A percentile compares a stretch with the other conserved stretches of the same genome.
phyloP scores from a whole-genome alignment of 2,888 invertebrate genomes.

The Lithophane socia region DNA sequence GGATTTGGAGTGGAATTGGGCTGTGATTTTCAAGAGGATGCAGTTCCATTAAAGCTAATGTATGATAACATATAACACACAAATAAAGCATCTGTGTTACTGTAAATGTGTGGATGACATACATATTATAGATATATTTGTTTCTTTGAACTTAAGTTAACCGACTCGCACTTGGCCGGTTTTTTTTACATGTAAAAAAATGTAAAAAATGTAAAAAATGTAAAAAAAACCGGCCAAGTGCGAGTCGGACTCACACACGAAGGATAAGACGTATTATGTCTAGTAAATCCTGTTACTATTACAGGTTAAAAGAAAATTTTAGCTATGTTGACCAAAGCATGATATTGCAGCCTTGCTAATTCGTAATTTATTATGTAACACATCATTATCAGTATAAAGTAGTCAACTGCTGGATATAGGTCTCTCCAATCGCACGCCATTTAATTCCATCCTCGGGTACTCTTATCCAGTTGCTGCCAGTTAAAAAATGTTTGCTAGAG shows the following conservation, averaged over 20 bases:
- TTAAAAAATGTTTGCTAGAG: not conserved
- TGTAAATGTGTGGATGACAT: not conserved
- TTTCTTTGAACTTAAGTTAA: not conserved
- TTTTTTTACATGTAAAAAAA: too few species aligned
- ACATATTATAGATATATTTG: too few species aligned
- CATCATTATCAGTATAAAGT: not conserved
- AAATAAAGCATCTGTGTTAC: not conserved
- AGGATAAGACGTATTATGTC: slow-evolving; percentile 53
- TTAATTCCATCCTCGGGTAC: not conserved
- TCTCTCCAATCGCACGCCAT: not conserved
- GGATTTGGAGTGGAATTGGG: slow-evolving; percentile 1
- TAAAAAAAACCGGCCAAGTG: too few species aligned
- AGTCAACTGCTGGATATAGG: not conserved
- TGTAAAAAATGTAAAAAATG: too few species aligned
- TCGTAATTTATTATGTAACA: not conserved
- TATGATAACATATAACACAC: not conserved
- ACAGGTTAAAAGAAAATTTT: slow-evolving; percentile 25
- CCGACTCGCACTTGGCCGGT: too few species aligned
- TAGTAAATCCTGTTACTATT: slow-evolving; percentile 48
- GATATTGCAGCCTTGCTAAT: not conserved
- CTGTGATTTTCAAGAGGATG: slow-evolving; percentile 12
- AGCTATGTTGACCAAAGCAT: not conserved
- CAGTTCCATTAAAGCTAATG: slow-evolving; percentile 2
- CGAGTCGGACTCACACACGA: too few species aligned
- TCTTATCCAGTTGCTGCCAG: not conserved